Evolutionary conservation across 1,140 invertebrate species (phyloP).

Genomic region (Aethina tumida): DNA sequence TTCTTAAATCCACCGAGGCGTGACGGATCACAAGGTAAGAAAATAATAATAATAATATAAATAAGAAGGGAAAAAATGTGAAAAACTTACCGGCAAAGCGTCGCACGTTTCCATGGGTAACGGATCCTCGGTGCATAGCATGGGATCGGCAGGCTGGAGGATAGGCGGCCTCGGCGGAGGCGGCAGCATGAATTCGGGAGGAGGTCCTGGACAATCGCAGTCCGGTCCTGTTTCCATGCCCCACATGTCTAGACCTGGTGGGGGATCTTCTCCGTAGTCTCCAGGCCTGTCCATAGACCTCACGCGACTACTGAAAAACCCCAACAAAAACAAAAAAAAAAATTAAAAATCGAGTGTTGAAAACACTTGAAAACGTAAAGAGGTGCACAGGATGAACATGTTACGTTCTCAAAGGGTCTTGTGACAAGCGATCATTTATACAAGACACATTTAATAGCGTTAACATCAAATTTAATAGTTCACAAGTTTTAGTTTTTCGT

Average conservation of each 20-base stretch:
- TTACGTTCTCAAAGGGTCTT: neutral
- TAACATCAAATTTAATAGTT: neutral
- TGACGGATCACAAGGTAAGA: too few relatives aligned
- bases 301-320: constrained; percentile 24
- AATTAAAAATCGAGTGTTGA: constrained; percentile 10
- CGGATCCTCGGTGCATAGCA: constrained; percentile 34
- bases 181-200: constrained; percentile 32
- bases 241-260: constrained; percentile 32
- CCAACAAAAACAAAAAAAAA: too few relatives aligned
- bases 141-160: constrained; percentile 30
- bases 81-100: constrained; percentile 33
- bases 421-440: neutral
- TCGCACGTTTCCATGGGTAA: constrained; percentile 35
- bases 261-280: constrained; percentile 25
- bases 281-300: constrained; percentile 34
- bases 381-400: neutral
- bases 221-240: constrained; percentile 31
- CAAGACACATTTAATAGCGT: constrained; percentile 5
- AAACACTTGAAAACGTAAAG: neutral
- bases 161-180: constrained; percentile 33
- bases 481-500: neutral
- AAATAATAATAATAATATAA: too few relatives aligned
- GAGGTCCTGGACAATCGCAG: constrained; percentile 34
- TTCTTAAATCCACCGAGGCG: too few relatives aligned
- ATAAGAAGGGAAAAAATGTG: too few relatives aligned